Base-by-base conservation (phyloP, 1,140 invertebrate species). In the Periplaneta americana region DNA sequence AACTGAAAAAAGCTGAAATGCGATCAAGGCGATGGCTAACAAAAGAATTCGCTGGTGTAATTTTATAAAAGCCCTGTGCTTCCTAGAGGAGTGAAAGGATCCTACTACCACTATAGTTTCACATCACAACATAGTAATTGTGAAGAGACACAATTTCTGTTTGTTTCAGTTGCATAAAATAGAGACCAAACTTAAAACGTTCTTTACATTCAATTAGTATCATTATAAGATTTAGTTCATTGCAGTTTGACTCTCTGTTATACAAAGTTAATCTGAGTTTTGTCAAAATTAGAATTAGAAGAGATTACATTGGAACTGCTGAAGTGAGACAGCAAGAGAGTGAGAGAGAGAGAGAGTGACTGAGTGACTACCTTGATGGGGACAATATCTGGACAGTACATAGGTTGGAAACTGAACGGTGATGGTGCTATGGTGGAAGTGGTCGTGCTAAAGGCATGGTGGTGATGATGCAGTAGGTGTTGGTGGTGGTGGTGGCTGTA, bases 301-400 rank as follows among this genome's bases (percentile, higher is more conserved):
- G 22, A 66, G n/a, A n/a, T 66, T 66, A 66, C 48, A 66, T n/a
- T 66, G 48, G 22, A 11, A 66, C 48, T 66, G 28, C 48, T 28
- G 48, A 66, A 66, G 48, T n/a, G 48, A 39, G 37, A 39, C 11
- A 39, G 37, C 1, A 17, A 66, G 22, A 66, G 48, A 57, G 22
- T n/a, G 22, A 2, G 2, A 57, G 48, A 57, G 2, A 57, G 2
- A 57, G 48, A 22, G 75, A 78, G 35, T 78, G 35, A 34, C 35
- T 81, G 77, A 81, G 74, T 74, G 75, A 89, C 89, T 92, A 94
- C 91, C 92, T 94, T 91, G 86, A 94, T 92, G 84, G 93, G 91
- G 87, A 94, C 92, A 88, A 93, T 90, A 86, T 93, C 92, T 85
- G 92, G 92, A 88, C 88, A 90, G 89, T 87, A 90, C 84, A 87